Evolutionary conservation across 2,888 invertebrate species (phyloP), one percentile per base, ranked within the genome.

Genomic region (Timandra comae): DNA sequence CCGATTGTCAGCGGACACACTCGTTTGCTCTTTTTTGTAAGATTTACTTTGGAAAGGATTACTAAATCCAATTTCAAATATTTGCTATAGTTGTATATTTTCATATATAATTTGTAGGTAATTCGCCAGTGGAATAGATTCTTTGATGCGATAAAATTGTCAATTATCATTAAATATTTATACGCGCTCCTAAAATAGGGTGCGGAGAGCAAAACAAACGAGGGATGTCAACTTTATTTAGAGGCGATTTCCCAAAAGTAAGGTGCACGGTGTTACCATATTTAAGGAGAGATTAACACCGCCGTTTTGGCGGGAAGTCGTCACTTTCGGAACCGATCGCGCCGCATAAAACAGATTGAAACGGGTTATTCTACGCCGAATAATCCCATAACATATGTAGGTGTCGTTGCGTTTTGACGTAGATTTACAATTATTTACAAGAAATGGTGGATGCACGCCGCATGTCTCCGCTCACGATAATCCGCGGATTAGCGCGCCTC

Each of bases 381-480:
- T 84, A 80, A 84, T 82, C 84, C 80, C 58, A 52, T 63, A 71
- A 86, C 85, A 81, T 82, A 84, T 85, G 86, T 82, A 78, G 67
- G 65, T 74, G 80, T 80, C 80, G 71, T 72, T 76, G 66, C 68
- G 72, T 82, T 81, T 82, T 81, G 86, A 86, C 86, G 61, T 72
- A 81, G 86, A 86, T 86, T 86, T 86, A 86, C 85, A 82, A 78
- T 84, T 86, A 86, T 86, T 86, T 84, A 80, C 74, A 65, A 67
- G 77, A 71, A 75, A 68, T 58, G 51, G 64, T 54, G 55, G 53
- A 54, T 55, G 63, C 66, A 54, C 70, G 59, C 76, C 70, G 76
- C 71, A 63, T 73, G 81, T 68, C 74, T 72, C 70, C 59, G 63
- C 66, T 79, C 78, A 63, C 55, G 51, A 59, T 82, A 78, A 82